phyloP scores from a whole-genome alignment of 1,140 invertebrate species.

The Ditylenchus dipsaci region DNA sequence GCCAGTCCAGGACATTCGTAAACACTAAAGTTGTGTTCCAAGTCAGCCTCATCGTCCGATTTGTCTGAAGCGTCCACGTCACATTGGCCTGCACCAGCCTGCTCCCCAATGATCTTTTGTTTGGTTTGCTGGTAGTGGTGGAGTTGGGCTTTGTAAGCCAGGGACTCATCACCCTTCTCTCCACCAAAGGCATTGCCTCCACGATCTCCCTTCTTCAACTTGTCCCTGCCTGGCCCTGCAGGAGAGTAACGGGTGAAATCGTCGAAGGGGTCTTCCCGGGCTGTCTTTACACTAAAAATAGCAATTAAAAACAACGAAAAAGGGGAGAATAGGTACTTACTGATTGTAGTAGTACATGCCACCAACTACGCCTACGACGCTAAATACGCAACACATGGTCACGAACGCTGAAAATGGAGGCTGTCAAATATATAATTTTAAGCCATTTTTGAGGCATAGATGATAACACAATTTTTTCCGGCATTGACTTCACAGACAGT shows the following conservation, averaged over 20 bases:
- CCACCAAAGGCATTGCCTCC: constrained; percentile 11
- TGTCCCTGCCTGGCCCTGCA: constrained; percentile 25
- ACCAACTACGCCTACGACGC: constrained; percentile 42
- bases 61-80: constrained; percentile 13
- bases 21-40: constrained; percentile 54
- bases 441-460: neutral
- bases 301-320: too few relatives aligned
- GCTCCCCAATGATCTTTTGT: constrained; percentile 56
- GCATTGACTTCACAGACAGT: too few relatives aligned
- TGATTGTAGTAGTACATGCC: constrained; percentile 48
- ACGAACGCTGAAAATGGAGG: constrained; percentile 44
- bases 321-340: too few relatives aligned
- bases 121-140: constrained; percentile 56
- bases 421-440: neutral
- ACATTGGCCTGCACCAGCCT: constrained; percentile 15
- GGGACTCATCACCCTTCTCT: constrained; percentile 46
- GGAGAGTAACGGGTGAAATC: constrained; percentile 42
- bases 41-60: constrained; percentile 38
- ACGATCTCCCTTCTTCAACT: constrained; percentile 17
- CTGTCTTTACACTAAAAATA: constrained; percentile 17
- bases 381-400: constrained; percentile 44
- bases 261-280: constrained; percentile 32
- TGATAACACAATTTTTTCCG: neutral
- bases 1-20: constrained; percentile 64
- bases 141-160: constrained; percentile 56